Conservation (phyloP, 2,888 invertebrate genomes). For the Bombyx huttoni region DNA sequence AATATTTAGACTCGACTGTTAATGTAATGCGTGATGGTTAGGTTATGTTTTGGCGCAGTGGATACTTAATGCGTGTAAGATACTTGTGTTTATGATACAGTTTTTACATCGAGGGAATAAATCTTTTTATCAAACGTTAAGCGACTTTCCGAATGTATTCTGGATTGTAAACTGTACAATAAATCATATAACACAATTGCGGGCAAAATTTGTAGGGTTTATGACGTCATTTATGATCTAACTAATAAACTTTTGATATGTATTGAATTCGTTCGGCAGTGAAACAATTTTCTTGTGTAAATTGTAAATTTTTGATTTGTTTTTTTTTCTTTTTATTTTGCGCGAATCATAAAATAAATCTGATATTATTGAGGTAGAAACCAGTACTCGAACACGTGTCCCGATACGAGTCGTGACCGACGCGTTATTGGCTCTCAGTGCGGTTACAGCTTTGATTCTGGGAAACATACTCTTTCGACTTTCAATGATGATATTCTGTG, state of each 20-base stretch:
- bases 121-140: neutral
- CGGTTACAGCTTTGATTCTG: conserved; percentile 14
- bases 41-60: neutral
- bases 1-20: neutral
- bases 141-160: too few relatives aligned
- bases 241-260: too few relatives aligned
- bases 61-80: neutral
- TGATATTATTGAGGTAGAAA: conserved; percentile 9
- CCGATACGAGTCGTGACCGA: conserved; percentile 38
- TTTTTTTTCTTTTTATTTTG: neutral
- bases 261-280: neutral
- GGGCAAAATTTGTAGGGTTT: too few relatives aligned
- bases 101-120: neutral
- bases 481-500: neutral
- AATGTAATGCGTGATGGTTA: neutral
- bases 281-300: neutral
- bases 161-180: too few relatives aligned
- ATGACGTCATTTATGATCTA: too few relatives aligned
- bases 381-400: conserved; percentile 43
- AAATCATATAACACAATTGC: too few relatives aligned
- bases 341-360: neutral
- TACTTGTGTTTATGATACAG: neutral
- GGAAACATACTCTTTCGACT: conserved; percentile 3
- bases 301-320: neutral
- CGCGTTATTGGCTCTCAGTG: conserved; percentile 25